Evolutionary conservation across 1,140 invertebrate genomes (phyloP).

Genomic region (Trissolcus basalis): DNA sequence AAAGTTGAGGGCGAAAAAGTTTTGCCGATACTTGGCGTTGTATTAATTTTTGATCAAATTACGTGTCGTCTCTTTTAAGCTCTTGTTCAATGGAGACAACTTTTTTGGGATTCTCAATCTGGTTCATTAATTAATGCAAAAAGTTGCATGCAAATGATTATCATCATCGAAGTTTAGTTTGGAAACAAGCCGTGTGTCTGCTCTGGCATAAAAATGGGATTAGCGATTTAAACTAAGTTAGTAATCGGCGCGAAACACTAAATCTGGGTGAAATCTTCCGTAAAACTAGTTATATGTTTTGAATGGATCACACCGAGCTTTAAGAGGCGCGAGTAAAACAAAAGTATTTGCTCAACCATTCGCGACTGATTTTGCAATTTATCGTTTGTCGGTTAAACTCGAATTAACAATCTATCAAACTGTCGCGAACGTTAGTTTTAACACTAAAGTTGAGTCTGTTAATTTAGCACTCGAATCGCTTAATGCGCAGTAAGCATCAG

Average conservation of each 20-base stretch:
- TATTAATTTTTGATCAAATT: slow-evolving; percentile 42
- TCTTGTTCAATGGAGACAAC: too few species aligned
- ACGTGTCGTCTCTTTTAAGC: slow-evolving; percentile 1
- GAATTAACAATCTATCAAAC: background rate
- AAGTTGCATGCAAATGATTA: slow-evolving; percentile 14
- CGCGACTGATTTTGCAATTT: background rate
- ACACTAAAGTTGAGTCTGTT: too few species aligned
- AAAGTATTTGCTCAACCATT: slow-evolving; percentile 15
- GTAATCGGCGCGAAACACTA: slow-evolving; percentile 9
- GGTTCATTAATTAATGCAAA: too few species aligned
- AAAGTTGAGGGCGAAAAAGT: slow-evolving; percentile 8
- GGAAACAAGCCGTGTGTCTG: too few species aligned
- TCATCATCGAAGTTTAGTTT: too few species aligned
- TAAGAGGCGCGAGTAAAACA: slow-evolving; percentile 16
- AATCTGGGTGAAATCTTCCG: slow-evolving; percentile 10
- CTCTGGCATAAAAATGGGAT: slow-evolving; percentile 1
- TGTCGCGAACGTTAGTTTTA: background rate
- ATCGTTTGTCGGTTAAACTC: background rate
- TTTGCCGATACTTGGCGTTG: slow-evolving; percentile 7
- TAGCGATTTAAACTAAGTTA: slow-evolving; percentile 5
- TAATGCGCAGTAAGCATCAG: too few species aligned
- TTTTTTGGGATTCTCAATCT: too few species aligned
- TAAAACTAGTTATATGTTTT: slow-evolving; percentile 27
- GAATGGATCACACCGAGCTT: slow-evolving; percentile 11
- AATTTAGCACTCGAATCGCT: too few species aligned